Evolutionary conservation across 2,888 invertebrate species (phyloP).

Genomic region (Drosophila pullipes): DNA sequence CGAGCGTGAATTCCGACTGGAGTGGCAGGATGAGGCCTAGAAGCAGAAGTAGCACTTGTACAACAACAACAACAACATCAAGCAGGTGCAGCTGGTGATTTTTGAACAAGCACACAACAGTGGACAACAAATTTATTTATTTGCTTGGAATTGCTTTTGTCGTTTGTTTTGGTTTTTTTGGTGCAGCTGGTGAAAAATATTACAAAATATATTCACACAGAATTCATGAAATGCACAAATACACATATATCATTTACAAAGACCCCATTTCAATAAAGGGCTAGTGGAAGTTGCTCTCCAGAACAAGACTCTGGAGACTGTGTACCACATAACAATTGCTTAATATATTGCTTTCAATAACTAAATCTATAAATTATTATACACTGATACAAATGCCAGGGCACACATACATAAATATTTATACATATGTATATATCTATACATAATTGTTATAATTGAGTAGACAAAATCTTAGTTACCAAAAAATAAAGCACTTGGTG

Average conservation of each 20-base stretch:
- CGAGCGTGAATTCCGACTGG: slow-evolving; percentile 78
- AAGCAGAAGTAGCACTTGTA: background rate
- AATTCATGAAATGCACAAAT: slow-evolving; percentile 29
- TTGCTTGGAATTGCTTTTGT: slow-evolving; percentile 44
- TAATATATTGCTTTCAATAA: slow-evolving; percentile 53
- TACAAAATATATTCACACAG: slow-evolving; percentile 67
- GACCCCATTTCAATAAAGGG: slow-evolving; percentile 19
- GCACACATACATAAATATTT: slow-evolving; percentile 1
- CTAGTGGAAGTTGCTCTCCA: slow-evolving; percentile 11
- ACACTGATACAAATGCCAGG: slow-evolving; percentile 18
- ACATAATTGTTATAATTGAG: slow-evolving; percentile 32
- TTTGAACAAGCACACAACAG: slow-evolving; percentile 48
- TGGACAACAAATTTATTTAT: slow-evolving; percentile 59
- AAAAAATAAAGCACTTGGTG: slow-evolving; percentile 75
- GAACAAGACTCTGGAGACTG: slow-evolving; percentile 11
- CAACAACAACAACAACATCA: background rate
- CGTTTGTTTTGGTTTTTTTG: slow-evolving; percentile 38
- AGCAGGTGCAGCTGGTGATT: background rate
- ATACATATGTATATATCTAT: slow-evolving; percentile 18
- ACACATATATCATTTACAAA: slow-evolving; percentile 13
- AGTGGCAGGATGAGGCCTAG: slow-evolving; percentile 76
- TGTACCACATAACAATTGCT: slow-evolving; percentile 23
- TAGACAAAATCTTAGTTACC: slow-evolving; percentile 50
- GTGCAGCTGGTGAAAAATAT: slow-evolving; percentile 60
- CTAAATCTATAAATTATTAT: slow-evolving; percentile 53